Evolutionary conservation across 2,797 vertebrate species (phyloP).

Genomic region (Argyrosomus regius): DNA sequence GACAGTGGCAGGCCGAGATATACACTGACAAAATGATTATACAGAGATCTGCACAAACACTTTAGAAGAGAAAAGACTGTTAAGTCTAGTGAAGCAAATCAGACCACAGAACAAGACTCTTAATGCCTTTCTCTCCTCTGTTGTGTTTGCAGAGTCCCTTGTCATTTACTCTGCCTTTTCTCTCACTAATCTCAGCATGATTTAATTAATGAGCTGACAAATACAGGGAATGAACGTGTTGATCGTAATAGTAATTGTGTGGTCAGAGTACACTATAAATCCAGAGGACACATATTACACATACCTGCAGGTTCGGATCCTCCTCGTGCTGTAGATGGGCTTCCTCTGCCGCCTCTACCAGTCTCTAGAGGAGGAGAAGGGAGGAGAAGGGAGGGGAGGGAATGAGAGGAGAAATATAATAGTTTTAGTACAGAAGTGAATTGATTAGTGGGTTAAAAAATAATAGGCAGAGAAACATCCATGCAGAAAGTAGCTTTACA

Average conservation of each 20-base stretch:
- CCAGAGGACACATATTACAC: neutral
- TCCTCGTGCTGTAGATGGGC: slow-evolving; percentile 97
- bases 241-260: neutral
- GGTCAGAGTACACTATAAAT: neutral
- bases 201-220: slow-evolving; percentile 36
- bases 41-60: slow-evolving; percentile 26
- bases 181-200: slow-evolving; percentile 9
- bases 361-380: slow-evolving; percentile 82
- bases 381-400: slow-evolving; percentile 6
- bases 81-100: slow-evolving; percentile 41
- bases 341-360: slow-evolving; percentile 97
- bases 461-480: slow-evolving; percentile 32
- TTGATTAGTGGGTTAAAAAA: slow-evolving; percentile 40
- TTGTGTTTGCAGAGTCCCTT: slow-evolving; percentile 34
- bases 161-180: slow-evolving; percentile 17
- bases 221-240: neutral
- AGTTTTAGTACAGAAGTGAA: slow-evolving; percentile 21
- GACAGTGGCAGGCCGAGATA: slow-evolving; percentile 28
- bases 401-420: slow-evolving; percentile 10
- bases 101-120: slow-evolving; percentile 44
- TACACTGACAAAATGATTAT: slow-evolving; percentile 45
- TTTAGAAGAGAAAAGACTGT: slow-evolving; percentile 24
- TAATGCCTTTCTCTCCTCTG: slow-evolving; percentile 35
- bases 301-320: slow-evolving; percentile 95
- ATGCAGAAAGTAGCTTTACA: slow-evolving; percentile 37